phyloP scores from a whole-genome alignment of 2,113 vertebrate species.

The Chaetodon trifascialis region DNA sequence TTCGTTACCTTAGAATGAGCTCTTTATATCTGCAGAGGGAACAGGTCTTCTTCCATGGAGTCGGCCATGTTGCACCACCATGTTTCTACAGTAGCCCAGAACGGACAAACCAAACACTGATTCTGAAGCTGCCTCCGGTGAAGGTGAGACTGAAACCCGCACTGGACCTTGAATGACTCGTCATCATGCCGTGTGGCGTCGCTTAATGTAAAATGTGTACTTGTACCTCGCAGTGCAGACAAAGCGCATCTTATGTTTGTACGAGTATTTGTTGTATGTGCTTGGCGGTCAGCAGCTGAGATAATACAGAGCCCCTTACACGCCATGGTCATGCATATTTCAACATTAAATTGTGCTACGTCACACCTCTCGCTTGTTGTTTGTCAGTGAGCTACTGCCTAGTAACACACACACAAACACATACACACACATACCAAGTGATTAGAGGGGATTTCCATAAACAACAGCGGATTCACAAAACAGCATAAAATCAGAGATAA shows the following conservation, averaged over 20 bases:
- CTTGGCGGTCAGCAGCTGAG: neutral
- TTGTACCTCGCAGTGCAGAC: constrained; percentile 5
- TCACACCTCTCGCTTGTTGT: neutral
- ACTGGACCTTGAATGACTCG: neutral
- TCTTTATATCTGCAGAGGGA: too few relatives aligned
- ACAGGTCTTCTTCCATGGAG: too few relatives aligned
- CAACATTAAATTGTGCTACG: neutral
- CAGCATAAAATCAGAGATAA: constrained; percentile 10
- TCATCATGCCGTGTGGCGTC: neutral
- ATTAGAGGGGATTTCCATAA: constrained; percentile 20
- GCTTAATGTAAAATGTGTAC: neutral
- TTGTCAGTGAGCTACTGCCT: neutral
- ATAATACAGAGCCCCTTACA: neutral
- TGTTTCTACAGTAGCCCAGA: too few relatives aligned
- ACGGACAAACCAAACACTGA: too few relatives aligned
- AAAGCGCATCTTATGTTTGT: constrained; percentile 14
- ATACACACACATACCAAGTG: neutral
- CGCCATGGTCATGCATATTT: neutral
- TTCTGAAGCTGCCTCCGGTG: too few relatives aligned
- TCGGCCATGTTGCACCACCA: too few relatives aligned
- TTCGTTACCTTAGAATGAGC: too few relatives aligned
- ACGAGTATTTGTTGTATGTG: neutral
- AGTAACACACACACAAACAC: neutral
- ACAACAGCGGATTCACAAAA: constrained; percentile 1
- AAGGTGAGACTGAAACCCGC: too few relatives aligned